Evolutionary conservation across 2,113 vertebrate genomes (phyloP).

Genomic region (Centropus bengalensis): DNA sequence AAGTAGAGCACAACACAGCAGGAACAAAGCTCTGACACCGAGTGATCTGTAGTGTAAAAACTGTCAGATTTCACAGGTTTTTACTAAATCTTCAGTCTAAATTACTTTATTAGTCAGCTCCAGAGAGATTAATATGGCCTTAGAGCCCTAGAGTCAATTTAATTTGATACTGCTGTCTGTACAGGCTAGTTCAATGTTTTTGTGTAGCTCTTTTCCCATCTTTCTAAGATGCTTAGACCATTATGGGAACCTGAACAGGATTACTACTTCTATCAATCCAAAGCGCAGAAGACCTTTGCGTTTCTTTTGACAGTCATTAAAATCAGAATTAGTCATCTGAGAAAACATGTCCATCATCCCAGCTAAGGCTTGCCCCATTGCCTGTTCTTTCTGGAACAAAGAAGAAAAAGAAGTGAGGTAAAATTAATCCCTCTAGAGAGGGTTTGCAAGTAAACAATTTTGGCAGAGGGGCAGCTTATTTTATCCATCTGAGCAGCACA

Average conservation of each 20-base stretch:
- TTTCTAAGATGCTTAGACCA: neutral
- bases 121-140: neutral
- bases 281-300: neutral
- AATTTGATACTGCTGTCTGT: neutral
- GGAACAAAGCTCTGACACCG: neutral
- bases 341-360: neutral
- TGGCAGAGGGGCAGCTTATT: neutral
- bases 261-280: neutral
- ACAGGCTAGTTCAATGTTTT: neutral
- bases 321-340: neutral
- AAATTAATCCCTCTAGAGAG: neutral
- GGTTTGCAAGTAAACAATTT: neutral
- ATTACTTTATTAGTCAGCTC: slow-evolving; percentile 11
- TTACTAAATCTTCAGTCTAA: slow-evolving; percentile 13
- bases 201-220: neutral
- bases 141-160: neutral
- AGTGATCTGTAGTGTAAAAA: neutral
- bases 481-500: neutral
- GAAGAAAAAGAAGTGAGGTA: neutral
- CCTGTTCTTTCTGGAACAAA: neutral
- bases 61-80: neutral
- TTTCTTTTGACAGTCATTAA: neutral
- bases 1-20: neutral
- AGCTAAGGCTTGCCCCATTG: neutral
- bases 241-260: neutral